A percentile compares a stretch with the other conserved stretches of the same genome.
phyloP scores from a whole-genome alignment of 2,113 vertebrate species.

The Rhagologus leucostigma region DNA sequence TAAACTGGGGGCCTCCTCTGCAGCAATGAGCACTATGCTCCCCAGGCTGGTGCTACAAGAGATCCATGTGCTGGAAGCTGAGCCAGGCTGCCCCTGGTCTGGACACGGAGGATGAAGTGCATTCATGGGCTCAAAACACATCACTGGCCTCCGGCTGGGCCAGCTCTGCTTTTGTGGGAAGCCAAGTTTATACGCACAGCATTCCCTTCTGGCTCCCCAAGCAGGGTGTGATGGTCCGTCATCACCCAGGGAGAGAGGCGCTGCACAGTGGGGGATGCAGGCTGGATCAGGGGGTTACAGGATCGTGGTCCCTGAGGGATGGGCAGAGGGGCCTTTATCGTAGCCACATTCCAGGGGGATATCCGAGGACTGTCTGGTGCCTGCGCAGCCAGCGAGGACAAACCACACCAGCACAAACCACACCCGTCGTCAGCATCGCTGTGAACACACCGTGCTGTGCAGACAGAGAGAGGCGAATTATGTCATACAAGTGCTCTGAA shows the following conservation, averaged over 20 bases:
- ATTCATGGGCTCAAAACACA: neutral
- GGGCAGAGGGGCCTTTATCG: neutral
- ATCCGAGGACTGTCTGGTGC: neutral
- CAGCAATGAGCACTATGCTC: neutral
- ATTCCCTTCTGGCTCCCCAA: neutral
- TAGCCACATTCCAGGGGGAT: neutral
- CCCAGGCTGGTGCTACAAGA: neutral
- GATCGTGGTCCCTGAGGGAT: rapidly evolving
- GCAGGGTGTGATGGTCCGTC: rapidly evolving
- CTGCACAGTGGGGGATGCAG: neutral
- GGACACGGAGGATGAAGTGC: neutral
- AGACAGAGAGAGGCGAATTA: neutral
- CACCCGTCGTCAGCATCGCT: neutral
- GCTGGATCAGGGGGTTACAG: neutral
- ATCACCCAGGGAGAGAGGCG: neutral
- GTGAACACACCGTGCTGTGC: neutral
- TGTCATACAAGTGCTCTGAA: neutral
- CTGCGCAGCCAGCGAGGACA: neutral
- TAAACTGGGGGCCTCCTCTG: neutral
- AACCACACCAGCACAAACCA: neutral
- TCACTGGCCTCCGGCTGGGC: neutral
- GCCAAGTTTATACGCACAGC: neutral
- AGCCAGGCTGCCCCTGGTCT: neutral
- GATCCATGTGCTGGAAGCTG: neutral
- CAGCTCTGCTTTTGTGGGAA: neutral